These are phyloP conservation scores for Psephotus haematonotus DNA, from an alignment of 2,113 vertebrate genomes.

Conservation along the genomic window DNA sequence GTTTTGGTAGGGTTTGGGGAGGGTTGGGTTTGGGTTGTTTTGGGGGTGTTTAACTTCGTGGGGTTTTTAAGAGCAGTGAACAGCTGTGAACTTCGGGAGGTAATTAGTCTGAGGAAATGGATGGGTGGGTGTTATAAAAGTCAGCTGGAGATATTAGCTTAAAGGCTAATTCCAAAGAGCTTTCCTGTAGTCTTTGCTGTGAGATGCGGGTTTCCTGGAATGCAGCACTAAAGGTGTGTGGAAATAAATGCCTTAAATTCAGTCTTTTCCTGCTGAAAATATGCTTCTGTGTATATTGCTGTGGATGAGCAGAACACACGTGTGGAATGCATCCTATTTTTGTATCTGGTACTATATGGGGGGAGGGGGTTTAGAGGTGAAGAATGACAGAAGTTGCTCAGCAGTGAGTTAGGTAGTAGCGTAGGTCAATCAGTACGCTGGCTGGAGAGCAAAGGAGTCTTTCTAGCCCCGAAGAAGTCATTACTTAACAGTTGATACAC, in stretches of 20 bases:
- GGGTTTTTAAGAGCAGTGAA: neutral
- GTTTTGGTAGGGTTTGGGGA: neutral
- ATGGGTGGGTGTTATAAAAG: neutral
- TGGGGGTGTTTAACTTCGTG: neutral
- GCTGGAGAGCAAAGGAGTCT: neutral
- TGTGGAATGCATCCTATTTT: neutral
- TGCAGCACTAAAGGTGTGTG: neutral
- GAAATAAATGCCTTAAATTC: neutral
- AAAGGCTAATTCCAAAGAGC: neutral
- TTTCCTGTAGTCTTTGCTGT: neutral
- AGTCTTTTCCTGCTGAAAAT: neutral
- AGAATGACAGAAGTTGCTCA: neutral
- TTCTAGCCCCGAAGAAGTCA: neutral
- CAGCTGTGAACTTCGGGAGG: neutral
- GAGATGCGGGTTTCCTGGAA: neutral
- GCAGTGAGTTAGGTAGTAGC: too few species aligned
- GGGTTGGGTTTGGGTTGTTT: neutral
- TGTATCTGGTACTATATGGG: neutral
- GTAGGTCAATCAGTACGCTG: fast-evolving
- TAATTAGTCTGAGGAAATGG: neutral
- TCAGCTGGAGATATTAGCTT: neutral
- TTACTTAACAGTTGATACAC: neutral
- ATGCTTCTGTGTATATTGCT: neutral
- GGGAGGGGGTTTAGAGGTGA: neutral
- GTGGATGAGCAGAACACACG: neutral